phyloP scores from a whole-genome alignment of 2,888 invertebrate genomes.

The Tipula lateralis region DNA sequence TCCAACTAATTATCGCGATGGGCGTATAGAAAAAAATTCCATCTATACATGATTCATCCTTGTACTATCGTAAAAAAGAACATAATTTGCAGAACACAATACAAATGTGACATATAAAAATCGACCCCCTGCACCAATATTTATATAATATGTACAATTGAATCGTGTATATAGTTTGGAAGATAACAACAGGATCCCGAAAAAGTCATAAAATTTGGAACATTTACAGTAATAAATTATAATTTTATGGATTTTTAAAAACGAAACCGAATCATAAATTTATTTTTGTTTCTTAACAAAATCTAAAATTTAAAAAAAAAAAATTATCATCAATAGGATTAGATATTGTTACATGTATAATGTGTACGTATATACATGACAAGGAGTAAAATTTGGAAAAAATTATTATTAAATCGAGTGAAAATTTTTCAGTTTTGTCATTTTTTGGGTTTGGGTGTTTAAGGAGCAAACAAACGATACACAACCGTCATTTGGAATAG shows the following conservation, averaged over 20 bases:
- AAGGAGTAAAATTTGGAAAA: not conserved
- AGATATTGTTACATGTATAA: not conserved
- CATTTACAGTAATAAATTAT: constrained; percentile 11
- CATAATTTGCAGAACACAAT: not conserved
- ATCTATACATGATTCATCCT: not conserved
- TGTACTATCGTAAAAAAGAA: too few species aligned
- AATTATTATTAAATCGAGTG: constrained; percentile 14
- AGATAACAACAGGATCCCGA: not conserved
- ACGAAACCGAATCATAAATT: not conserved
- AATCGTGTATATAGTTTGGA: not conserved
- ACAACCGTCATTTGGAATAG: not conserved
- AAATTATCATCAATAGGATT: constrained; percentile 15
- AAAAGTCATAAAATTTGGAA: constrained; percentile 7
- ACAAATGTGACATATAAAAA: not conserved
- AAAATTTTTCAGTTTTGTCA: not conserved
- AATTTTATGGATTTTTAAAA: not conserved
- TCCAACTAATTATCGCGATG: not conserved
- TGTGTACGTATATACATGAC: not conserved
- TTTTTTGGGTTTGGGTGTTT: not conserved
- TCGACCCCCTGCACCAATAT: not conserved
- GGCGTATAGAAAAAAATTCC: not conserved
- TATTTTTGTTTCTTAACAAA: not conserved
- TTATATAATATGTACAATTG: not conserved
- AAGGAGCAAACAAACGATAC: not conserved
- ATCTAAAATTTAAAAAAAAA: not conserved